Conservation (phyloP, 2,797 vertebrate genomes). For the Tadarida brasiliensis region DNA sequence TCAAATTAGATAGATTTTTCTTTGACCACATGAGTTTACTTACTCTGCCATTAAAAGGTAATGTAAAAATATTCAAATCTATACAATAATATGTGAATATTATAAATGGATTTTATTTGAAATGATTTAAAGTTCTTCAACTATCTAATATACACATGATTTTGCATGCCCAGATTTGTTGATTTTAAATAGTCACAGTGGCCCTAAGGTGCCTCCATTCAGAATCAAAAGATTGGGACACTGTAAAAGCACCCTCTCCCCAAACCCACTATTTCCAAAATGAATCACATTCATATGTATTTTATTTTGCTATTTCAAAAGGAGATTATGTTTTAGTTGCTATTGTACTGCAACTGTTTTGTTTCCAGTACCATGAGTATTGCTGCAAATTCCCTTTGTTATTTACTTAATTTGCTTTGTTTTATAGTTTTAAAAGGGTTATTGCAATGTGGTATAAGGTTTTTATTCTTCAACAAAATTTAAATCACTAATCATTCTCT, state of each 20-base stretch:
- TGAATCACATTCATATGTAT: neutral
- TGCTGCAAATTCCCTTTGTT: neutral
- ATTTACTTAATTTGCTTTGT: conserved; percentile 53
- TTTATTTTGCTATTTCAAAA: conserved; percentile 24
- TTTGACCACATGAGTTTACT: neutral
- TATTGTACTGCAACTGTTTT: neutral
- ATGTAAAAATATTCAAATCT: conserved; percentile 11
- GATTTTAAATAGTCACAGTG: neutral
- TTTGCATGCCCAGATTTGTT: neutral
- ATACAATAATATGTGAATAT: neutral
- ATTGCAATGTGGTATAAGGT: conserved; percentile 42
- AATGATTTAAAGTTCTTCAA: neutral
- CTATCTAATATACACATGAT: neutral
- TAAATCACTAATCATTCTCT: conserved; percentile 61
- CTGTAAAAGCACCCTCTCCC: neutral
- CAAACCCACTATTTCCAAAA: neutral
- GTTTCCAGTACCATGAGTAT: neutral
- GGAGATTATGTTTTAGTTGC: neutral
- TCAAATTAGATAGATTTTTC: neutral
- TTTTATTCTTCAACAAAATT: conserved; percentile 67
- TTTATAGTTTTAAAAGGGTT: neutral
- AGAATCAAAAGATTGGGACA: neutral
- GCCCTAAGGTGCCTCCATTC: neutral
- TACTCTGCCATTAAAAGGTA: neutral
- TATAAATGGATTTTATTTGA: neutral